Evolutionary conservation across 1,140 invertebrate species (phyloP).

Genomic region (Dolichoris vasculosae): DNA sequence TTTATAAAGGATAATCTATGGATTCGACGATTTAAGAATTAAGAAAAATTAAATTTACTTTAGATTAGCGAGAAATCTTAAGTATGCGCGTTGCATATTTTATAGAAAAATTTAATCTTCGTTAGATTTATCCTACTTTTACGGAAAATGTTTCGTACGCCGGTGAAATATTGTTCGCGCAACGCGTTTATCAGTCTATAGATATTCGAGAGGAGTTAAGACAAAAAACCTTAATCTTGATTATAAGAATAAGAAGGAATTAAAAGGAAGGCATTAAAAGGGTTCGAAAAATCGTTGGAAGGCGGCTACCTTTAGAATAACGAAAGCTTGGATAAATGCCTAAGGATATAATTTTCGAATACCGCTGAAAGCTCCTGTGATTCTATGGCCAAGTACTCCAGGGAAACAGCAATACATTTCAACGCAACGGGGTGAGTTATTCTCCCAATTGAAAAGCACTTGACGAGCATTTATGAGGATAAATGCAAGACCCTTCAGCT

Average conservation of each 20-base stretch:
- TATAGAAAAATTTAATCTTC: no score
- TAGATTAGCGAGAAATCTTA: no score
- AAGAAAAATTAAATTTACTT: neutral
- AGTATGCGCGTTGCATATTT: no score
- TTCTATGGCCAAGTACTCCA: neutral
- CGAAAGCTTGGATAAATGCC: constrained; percentile 29
- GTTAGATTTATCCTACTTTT: no score
- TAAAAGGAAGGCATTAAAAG: neutral
- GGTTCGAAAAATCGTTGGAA: neutral
- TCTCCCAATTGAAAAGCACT: constrained; percentile 59
- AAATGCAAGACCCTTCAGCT: constrained; percentile 29
- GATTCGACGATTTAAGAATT: no score
- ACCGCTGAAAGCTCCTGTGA: constrained; percentile 30
- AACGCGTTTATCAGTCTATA: neutral
- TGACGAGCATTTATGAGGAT: constrained; percentile 58
- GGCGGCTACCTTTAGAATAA: neutral
- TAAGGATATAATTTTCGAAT: constrained; percentile 39
- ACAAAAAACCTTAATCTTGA: neutral
- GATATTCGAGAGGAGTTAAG: neutral
- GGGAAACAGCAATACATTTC: constrained; percentile 17
- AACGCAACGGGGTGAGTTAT: constrained; percentile 38
- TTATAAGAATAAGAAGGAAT: neutral
- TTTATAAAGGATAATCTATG: no score
- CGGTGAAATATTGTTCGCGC: neutral
- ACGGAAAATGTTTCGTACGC: neutral